Percentiles rank a stretch among this genome's conserved stretches.
Conservation (phyloP, 1,140 invertebrate species). For the Cotesia chilonis region DNA sequence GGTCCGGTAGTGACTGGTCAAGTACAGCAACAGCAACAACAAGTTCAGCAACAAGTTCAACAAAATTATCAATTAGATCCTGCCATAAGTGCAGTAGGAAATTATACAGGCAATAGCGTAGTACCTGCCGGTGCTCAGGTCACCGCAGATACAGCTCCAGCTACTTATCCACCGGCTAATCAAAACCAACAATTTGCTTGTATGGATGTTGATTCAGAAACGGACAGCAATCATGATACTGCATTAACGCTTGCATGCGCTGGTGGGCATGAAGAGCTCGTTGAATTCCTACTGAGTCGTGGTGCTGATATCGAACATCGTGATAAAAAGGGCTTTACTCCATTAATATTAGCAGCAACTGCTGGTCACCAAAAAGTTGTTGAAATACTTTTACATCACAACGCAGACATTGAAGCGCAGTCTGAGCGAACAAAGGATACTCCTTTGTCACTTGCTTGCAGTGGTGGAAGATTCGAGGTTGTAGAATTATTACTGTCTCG, state of each 20-base stretch:
- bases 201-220: conserved; percentile 94
- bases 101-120: conserved; percentile 42
- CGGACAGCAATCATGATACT: conserved; percentile 98
- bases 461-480: conserved; percentile 95
- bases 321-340: conserved; percentile 99
- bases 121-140: conserved; percentile 42
- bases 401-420: conserved; percentile 96
- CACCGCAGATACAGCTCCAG: conserved; percentile 40
- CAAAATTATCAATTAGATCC: conserved; percentile 64
- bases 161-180: conserved; percentile 39
- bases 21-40: conserved; percentile 47
- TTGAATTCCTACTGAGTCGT: conserved; percentile 87
- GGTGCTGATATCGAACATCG: conserved; percentile 97
- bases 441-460: conserved; percentile 95
- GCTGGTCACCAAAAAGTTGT: conserved; percentile 96
- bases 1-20: not conserved
- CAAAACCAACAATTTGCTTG: conserved; percentile 70
- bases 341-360: conserved; percentile 95
- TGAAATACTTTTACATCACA: conserved; percentile 90
- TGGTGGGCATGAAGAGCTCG: conserved; percentile 95
- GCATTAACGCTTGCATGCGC: conserved; percentile 96
- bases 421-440: conserved; percentile 99
- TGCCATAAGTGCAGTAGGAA: conserved; percentile 51
- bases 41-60: conserved; percentile 46
- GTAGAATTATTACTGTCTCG: conserved; percentile 91